Conservation (phyloP, 2,888 invertebrate genomes). For the Malthinus seriepunctatus region DNA sequence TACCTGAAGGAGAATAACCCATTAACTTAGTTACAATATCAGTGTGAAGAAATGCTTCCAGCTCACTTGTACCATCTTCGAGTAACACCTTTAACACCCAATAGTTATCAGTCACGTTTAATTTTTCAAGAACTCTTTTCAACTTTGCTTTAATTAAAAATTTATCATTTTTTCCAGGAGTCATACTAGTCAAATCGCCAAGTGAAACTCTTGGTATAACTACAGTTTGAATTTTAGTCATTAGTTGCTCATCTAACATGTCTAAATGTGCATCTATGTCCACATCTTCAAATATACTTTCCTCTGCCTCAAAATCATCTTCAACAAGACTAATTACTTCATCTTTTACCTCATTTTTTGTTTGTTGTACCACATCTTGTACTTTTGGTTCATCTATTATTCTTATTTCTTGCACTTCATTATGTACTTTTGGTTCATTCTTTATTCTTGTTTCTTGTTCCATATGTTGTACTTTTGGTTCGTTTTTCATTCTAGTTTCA, state of each 20-base stretch:
- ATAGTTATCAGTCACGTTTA: slow-evolving; percentile 57
- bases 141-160: slow-evolving; percentile 64
- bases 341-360: neutral
- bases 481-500: slow-evolving; percentile 17
- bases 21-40: slow-evolving; percentile 60
- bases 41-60: slow-evolving; percentile 62
- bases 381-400: neutral
- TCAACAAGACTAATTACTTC: neutral
- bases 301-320: slow-evolving; percentile 32
- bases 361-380: neutral
- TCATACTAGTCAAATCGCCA: slow-evolving; percentile 36
- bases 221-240: slow-evolving; percentile 7
- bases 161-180: slow-evolving; percentile 51
- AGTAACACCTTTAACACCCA: slow-evolving; percentile 64
- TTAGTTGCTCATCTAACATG: slow-evolving; percentile 37
- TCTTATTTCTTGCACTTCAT: neutral
- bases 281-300: slow-evolving; percentile 46
- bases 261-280: slow-evolving; percentile 44
- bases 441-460: neutral
- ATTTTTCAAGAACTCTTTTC: slow-evolving; percentile 58
- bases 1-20: slow-evolving; percentile 54
- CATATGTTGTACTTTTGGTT: neutral
- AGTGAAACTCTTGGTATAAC: slow-evolving; percentile 18
- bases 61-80: slow-evolving; percentile 60
- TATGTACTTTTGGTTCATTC: neutral